Evolutionary conservation across 1,140 invertebrate genomes (phyloP), one percentile per base, ranked within the genome.

Genomic region (Solenopsis invicta): DNA sequence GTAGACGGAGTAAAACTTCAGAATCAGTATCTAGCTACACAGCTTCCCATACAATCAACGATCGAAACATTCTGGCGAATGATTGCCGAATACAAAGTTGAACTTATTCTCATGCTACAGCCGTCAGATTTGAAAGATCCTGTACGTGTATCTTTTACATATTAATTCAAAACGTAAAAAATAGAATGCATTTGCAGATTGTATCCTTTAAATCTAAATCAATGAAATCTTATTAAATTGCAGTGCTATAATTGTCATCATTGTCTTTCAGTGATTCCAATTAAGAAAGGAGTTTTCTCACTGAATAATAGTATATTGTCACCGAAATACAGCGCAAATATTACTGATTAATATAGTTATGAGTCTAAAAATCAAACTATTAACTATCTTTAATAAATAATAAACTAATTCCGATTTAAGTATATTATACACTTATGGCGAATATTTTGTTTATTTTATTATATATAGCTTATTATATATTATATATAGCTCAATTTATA

Each of bases 11-110:
- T 93, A 24, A 90, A 71, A 62, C 96, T 97, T 62, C 97, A 97
- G 87, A 97, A 97, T 90, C 96, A 97, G 45, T 98, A 98, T 93
- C 97, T 99, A 61, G 98, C 98, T 1, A 98, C 98, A 0, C 98
- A 99, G 95, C 97, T 98, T 1, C 98, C 98, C 34, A 95, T 99
- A 90, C 97, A 98, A 77, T 97, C 97, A 92, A 99, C 99, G 72
- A 97, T 98, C 93, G 96, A 96, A 59, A 98, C 99, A 95, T 99
- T 99, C 95, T 99, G 98, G 98, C 97, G 97, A 92, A 99, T 99
- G 98, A 93, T 98, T 24, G 96, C 96, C 78, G 97, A 97, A 91
- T 96, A 97, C 61, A 96, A 96, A 92, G 95, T 97, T 10, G 95
- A 96, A 75, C 96, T 96, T 12, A 95, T 97, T 24, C 96, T 97